These are phyloP conservation scores for Andrena marginata DNA, from an alignment of 2,888 invertebrate genomes.

Conservation along the genomic window DNA sequence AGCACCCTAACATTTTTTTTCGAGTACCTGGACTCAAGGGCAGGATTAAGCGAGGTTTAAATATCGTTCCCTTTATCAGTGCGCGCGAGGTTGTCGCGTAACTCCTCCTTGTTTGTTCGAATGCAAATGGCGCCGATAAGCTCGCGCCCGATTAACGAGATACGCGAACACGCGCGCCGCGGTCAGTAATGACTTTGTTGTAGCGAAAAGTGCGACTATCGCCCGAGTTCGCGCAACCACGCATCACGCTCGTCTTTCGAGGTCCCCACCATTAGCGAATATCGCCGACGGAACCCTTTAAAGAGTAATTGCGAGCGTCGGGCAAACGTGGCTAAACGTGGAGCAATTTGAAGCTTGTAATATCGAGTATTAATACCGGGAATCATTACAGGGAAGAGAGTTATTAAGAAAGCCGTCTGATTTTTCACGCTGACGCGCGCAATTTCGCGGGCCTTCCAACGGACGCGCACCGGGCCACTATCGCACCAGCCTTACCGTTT, in stretches of 20 bases:
- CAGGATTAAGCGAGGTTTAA: background rate
- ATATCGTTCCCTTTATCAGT: background rate
- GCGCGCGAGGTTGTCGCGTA: background rate
- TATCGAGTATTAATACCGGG: constrained; percentile 21
- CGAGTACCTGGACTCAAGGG: background rate
- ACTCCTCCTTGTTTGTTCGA: background rate
- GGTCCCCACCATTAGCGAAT: background rate
- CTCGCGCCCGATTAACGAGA: constrained; percentile 1
- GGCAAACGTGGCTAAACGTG: background rate
- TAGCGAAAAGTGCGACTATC: background rate
- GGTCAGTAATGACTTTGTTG: background rate
- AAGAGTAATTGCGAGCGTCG: constrained; percentile 13
- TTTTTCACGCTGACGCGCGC: constrained; percentile 26
- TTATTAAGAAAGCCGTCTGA: constrained; percentile 30
- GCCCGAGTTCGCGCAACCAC: constrained; percentile 5
- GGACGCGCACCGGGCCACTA: constrained; percentile 13
- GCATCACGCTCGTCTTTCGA: background rate
- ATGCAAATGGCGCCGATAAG: background rate
- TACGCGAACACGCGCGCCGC: constrained; percentile 13
- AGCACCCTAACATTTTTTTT: background rate
- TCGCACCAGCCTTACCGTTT: constrained; percentile 26
- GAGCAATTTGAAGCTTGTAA: constrained; percentile 20
- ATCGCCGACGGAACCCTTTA: background rate
- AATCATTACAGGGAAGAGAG: constrained; percentile 20
- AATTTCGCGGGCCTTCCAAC: constrained; percentile 30